phyloP scores from a whole-genome alignment of 2,888 invertebrate species.

The Tipula helvola region DNA sequence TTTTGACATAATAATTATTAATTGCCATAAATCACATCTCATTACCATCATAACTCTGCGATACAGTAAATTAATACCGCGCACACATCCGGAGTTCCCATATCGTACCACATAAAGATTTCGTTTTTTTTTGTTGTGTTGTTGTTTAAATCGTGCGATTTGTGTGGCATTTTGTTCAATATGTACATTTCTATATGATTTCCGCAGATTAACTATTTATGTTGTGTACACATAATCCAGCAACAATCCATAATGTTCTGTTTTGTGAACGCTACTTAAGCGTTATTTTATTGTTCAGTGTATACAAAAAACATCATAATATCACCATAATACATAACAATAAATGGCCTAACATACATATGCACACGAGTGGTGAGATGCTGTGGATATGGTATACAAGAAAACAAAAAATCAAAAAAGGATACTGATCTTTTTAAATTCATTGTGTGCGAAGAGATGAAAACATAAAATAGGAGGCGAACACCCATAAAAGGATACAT shows the following conservation, averaged over 20 bases:
- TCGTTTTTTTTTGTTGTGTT: not conserved
- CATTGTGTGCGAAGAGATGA: not conserved
- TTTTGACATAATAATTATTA: conserved; percentile 4
- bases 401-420: not conserved
- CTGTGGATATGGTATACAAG: not conserved
- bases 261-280: not conserved
- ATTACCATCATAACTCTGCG: not conserved
- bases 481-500: not conserved
- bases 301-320: not conserved
- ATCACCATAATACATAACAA: no score
- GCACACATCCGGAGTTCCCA: not conserved
- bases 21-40: not conserved
- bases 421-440: not conserved
- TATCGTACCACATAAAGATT: not conserved
- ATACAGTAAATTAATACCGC: not conserved
- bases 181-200: not conserved
- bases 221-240: not conserved
- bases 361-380: not conserved
- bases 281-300: not conserved
- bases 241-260: not conserved
- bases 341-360: not conserved
- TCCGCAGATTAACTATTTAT: conserved; percentile 4
- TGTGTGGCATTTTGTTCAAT: not conserved
- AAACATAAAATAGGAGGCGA: not conserved
- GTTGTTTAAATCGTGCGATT: not conserved